A percentile compares a stretch with the other conserved stretches of the same genome.
Conservation (phyloP, 2,113 vertebrate genomes). For the Prinia subflava region DNA sequence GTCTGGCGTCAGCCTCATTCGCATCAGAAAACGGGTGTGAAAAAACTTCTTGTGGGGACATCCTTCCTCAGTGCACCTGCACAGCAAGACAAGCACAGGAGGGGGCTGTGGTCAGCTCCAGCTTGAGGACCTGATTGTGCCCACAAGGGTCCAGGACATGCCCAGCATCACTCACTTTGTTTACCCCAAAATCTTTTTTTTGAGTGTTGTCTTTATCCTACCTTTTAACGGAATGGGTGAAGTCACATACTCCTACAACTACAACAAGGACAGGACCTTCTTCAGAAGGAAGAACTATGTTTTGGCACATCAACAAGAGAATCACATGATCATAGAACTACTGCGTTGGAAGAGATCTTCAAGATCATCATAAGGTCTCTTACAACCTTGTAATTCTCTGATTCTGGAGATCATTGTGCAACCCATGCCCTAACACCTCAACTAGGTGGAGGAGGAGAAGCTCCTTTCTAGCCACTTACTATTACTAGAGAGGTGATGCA, state of each 20-base stretch:
- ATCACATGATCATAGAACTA: neutral
- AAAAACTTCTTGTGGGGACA: slow-evolving; percentile 99
- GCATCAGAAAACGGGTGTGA: slow-evolving; percentile 97
- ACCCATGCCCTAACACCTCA: neutral
- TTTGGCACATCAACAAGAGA: neutral
- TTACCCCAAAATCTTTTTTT: neutral
- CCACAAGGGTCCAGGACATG: neutral
- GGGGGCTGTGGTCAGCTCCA: neutral
- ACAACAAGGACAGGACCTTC: neutral
- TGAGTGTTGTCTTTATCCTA: neutral
- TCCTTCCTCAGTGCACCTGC: slow-evolving; percentile 95
- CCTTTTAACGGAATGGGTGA: neutral
- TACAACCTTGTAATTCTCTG: neutral
- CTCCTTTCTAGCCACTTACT: neutral
- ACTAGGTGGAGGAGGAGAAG: neutral
- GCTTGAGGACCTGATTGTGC: neutral
- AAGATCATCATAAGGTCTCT: neutral
- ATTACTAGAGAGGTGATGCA: neutral
- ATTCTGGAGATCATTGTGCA: neutral
- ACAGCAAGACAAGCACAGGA: neutral
- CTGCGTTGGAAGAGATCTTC: neutral
- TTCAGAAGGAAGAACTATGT: neutral
- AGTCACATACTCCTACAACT: neutral
- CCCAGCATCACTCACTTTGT: neutral
- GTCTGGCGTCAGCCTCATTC: slow-evolving; percentile 97